These are phyloP conservation scores for Ctenomys sociabilis DNA, from an alignment of 2,113 vertebrate genomes.

Conservation along the genomic window DNA sequence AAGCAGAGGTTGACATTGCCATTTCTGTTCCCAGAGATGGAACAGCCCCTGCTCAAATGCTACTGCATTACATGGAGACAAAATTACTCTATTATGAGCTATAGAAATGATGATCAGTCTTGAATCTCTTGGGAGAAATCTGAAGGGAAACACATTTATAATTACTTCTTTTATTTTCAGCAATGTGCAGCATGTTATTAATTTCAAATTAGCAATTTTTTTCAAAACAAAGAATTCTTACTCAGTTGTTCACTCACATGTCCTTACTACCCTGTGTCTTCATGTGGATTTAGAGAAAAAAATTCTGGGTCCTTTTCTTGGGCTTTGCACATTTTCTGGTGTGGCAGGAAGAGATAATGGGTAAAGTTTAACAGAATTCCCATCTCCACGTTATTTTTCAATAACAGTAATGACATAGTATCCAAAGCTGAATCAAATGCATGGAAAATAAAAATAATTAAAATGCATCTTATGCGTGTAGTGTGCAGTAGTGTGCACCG, in stretches of 20 bases:
- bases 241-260: not conserved
- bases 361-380: not conserved
- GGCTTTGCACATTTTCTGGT: not conserved
- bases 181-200: not conserved
- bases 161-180: not conserved
- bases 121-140: conserved; percentile 38
- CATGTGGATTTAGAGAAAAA: not conserved
- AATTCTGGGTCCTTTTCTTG: not conserved
- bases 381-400: conserved; percentile 27
- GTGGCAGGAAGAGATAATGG: not conserved
- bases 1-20: conserved; percentile 44
- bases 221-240: not conserved
- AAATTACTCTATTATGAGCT: conserved; percentile 11
- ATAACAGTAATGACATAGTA: not conserved
- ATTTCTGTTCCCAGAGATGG: not conserved
- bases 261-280: not conserved
- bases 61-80: not conserved
- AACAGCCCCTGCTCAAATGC: not conserved
- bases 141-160: not conserved
- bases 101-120: not conserved
- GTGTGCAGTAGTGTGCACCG: not conserved
- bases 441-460: not conserved
- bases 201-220: conserved; percentile 7
- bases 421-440: conserved; percentile 34
- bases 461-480: conserved; percentile 9